Evolutionary conservation across 2,113 vertebrate species (phyloP).

Genomic region (Austrofundulus limnaeus): DNA sequence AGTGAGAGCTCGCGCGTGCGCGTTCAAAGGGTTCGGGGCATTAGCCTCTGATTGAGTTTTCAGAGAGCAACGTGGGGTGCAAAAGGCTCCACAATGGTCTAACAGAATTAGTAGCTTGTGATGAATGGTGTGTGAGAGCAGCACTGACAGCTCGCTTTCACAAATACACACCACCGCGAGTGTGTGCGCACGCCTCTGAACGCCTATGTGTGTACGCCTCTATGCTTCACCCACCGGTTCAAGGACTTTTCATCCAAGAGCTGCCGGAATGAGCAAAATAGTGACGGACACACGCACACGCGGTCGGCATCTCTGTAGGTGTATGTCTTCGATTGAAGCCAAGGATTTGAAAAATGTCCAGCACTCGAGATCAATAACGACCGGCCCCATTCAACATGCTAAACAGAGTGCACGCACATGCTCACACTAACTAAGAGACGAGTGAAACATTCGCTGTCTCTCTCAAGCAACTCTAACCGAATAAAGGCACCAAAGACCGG

Average conservation of each 20-base stretch:
- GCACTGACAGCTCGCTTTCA: conserved; percentile 94
- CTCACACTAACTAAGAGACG: conserved; percentile 20
- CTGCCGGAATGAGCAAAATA: conserved; percentile 32
- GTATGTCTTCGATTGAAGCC: conserved; percentile 21
- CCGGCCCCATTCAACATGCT: conserved; percentile 35
- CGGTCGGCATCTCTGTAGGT: conserved; percentile 1
- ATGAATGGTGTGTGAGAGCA: conserved; percentile 97
- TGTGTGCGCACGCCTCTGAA: neutral
- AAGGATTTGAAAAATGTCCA: conserved; percentile 33
- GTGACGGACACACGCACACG: conserved; percentile 11
- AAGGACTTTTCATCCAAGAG: conserved; percentile 85
- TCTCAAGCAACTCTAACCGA: conserved; percentile 43
- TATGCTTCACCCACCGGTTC: conserved; percentile 73
- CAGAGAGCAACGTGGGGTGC: conserved; percentile 91
- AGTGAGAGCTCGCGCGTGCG: conserved; percentile 45
- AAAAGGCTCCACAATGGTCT: conserved; percentile 95
- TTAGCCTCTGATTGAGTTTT: conserved; percentile 94
- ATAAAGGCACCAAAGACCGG: conserved; percentile 46
- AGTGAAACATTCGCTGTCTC: conserved; percentile 31
- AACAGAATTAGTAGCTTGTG: conserved; percentile 98
- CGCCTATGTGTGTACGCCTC: conserved; percentile 21
- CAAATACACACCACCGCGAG: conserved; percentile 82
- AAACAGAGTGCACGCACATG: conserved; percentile 2
- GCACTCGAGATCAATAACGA: conserved; percentile 48
- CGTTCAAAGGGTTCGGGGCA: conserved; percentile 60